Evolutionary conservation across 2,797 vertebrate genomes (phyloP).

Genomic region (Bucorvus abyssinicus): DNA sequence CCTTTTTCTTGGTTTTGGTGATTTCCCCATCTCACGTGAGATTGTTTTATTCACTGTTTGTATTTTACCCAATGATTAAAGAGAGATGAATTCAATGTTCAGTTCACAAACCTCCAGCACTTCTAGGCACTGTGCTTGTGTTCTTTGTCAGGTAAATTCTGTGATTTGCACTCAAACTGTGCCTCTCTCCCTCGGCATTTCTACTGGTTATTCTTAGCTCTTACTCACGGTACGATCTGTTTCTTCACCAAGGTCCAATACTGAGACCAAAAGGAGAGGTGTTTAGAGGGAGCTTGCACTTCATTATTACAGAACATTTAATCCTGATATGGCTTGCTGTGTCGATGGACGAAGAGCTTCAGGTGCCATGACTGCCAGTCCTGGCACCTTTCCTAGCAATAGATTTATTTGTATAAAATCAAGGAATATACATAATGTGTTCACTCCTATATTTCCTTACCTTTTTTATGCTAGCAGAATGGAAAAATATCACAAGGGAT

Average conservation of each 20-base stretch:
- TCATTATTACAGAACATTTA: background rate
- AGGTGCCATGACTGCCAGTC: background rate
- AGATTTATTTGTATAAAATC: background rate
- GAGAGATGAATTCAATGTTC: background rate
- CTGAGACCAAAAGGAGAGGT: background rate
- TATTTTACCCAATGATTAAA: background rate
- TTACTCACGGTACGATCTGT: background rate
- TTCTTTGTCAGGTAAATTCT: background rate
- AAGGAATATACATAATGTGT: background rate
- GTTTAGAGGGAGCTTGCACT: background rate
- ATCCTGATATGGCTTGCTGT: background rate
- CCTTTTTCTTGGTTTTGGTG: background rate
- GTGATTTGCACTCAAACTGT: background rate
- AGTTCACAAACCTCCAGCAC: background rate
- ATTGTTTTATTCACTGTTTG: background rate
- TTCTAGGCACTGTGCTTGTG: background rate
- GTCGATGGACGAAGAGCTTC: background rate
- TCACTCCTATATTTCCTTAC: background rate
- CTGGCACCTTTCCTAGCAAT: background rate
- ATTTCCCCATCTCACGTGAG: background rate
- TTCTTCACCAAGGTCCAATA: background rate
- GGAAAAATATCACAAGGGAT: background rate
- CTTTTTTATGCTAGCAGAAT: background rate
- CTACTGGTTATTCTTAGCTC: slow-evolving; percentile 5
- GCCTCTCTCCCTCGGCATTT: background rate